Evolutionary conservation across 2,113 vertebrate genomes (phyloP).

Genomic region (Numida meleagris): DNA sequence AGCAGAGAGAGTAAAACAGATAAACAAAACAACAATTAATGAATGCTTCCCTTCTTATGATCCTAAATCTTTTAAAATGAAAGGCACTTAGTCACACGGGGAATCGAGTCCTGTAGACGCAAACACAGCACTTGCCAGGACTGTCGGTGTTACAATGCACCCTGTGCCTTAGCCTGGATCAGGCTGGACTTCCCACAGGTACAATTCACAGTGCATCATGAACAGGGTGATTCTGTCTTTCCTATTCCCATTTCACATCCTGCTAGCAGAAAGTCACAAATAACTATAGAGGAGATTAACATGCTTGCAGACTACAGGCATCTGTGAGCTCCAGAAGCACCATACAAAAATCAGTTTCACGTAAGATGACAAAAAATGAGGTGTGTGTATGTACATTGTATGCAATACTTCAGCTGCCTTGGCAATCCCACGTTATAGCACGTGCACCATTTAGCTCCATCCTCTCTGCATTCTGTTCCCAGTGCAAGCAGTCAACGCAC

Average conservation of each 20-base stretch:
- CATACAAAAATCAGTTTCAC: not conserved
- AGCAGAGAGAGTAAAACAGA: not conserved
- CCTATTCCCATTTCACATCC: not conserved
- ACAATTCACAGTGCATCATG: not conserved
- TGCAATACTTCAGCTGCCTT: rapidly evolving
- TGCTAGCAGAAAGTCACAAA: not conserved
- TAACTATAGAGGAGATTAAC: not conserved
- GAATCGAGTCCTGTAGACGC: not conserved
- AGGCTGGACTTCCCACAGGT: not conserved
- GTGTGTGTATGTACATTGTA: too few species aligned
- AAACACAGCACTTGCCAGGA: not conserved
- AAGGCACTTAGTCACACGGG: not conserved
- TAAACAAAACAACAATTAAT: not conserved
- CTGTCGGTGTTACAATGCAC: too few species aligned
- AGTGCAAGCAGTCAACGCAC: not conserved
- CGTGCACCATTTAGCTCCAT: rapidly evolving
- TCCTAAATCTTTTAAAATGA: not conserved
- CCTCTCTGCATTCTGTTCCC: not conserved
- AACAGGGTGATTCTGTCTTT: not conserved
- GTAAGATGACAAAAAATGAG: not conserved
- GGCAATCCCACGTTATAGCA: not conserved
- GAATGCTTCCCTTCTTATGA: not conserved
- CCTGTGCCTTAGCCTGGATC: not conserved
- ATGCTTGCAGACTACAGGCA: not conserved
- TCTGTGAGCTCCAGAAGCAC: not conserved